phyloP scores from a whole-genome alignment of 2,113 vertebrate species.

The Thalassarche chlororhynchos region DNA sequence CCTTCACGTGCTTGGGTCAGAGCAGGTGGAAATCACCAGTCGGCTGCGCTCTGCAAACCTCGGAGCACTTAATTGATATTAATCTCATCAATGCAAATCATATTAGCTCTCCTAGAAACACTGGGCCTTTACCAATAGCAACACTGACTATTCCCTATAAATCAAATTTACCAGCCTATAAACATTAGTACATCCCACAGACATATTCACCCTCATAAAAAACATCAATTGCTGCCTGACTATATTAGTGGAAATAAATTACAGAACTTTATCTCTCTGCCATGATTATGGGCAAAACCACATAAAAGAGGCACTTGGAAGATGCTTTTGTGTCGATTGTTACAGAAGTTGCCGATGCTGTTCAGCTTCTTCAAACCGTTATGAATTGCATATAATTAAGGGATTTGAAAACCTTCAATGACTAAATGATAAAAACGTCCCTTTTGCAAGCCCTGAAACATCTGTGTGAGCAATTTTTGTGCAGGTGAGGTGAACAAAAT shows the following conservation, averaged over 20 bases:
- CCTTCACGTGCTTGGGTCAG: neutral
- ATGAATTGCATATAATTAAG: neutral
- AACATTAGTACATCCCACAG: slow-evolving; percentile 2
- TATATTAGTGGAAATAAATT: slow-evolving; percentile 39
- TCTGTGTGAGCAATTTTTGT: neutral
- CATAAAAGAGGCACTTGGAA: slow-evolving; percentile 32
- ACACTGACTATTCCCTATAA: neutral
- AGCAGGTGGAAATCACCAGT: neutral
- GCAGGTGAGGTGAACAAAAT: neutral
- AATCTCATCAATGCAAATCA: slow-evolving; percentile 40
- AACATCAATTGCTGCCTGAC: neutral
- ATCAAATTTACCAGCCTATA: slow-evolving; percentile 46
- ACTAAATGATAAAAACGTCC: neutral
- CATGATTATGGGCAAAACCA: neutral
- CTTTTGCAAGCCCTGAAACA: neutral
- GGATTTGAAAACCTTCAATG: neutral
- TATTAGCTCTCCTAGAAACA: neutral
- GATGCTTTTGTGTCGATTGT: neutral
- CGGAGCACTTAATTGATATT: neutral
- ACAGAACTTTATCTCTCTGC: slow-evolving; percentile 17
- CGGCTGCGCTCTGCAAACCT: neutral
- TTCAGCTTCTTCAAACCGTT: neutral
- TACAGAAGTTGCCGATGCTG: neutral
- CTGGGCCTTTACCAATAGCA: neutral
- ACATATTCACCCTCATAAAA: slow-evolving; percentile 31